Evolutionary conservation across 2,888 invertebrate species (phyloP).

Genomic region (Cyclophora albipunctata): DNA sequence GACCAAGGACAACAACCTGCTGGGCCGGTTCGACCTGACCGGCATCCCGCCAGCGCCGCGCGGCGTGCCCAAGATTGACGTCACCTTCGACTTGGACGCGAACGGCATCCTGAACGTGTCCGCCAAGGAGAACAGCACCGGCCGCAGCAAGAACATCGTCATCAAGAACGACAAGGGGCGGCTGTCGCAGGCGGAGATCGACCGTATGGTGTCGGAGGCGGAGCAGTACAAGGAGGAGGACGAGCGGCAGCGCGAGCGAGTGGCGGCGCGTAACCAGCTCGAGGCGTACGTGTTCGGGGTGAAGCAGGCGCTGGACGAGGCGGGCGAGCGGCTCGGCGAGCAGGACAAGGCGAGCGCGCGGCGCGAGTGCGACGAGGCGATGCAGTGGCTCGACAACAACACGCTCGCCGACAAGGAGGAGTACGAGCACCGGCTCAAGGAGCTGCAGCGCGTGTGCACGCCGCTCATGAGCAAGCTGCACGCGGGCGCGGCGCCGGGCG

Average conservation of each 20-base stretch:
- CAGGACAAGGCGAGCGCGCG: constrained; percentile 77
- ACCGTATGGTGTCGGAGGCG: constrained; percentile 84
- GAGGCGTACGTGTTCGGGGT: constrained; percentile 82
- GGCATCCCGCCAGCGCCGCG: constrained; percentile 83
- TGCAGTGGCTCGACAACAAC: constrained; percentile 83
- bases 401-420: constrained; percentile 79
- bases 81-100: constrained; percentile 84
- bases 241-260: constrained; percentile 79
- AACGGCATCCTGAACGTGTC: constrained; percentile 89
- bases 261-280: constrained; percentile 81
- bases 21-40: constrained; percentile 79
- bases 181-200: constrained; percentile 86
- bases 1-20: constrained; percentile 84
- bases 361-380: constrained; percentile 72
- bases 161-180: constrained; percentile 90
- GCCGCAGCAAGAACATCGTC: constrained; percentile 83
- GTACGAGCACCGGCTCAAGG: constrained; percentile 39
- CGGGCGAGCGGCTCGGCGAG: constrained; percentile 75
- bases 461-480: constrained; percentile 66
- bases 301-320: constrained; percentile 81
- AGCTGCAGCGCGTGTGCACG: constrained; percentile 66
- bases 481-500: constrained; percentile 27
- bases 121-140: constrained; percentile 81
- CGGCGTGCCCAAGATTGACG: constrained; percentile 80
- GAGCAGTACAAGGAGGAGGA: constrained; percentile 84